Percentiles rank a stretch among this genome's conserved stretches.
Evolutionary conservation across 2,797 vertebrate genomes (phyloP).

Genomic region (Crenuchus spilurus): DNA sequence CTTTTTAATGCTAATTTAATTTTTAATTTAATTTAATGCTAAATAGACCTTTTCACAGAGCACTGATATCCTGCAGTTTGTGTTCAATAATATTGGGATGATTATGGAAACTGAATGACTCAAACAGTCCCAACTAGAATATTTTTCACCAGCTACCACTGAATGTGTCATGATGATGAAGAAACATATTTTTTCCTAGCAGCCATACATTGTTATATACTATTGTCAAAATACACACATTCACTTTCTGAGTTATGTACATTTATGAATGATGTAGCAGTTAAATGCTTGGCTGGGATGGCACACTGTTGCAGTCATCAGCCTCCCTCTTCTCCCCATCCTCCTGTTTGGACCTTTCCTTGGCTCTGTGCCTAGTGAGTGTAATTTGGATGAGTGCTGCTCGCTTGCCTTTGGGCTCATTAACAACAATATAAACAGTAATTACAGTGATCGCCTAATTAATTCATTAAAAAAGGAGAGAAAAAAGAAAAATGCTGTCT

Average conservation of each 20-base stretch:
- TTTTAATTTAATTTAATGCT: too few species aligned
- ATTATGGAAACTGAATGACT: too few species aligned
- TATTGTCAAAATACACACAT: too few species aligned
- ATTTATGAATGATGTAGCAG: slow-evolving; percentile 23
- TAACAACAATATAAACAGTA: slow-evolving; percentile 87
- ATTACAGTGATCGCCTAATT: slow-evolving; percentile 86
- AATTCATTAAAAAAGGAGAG: slow-evolving; percentile 74
- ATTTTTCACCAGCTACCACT: too few species aligned
- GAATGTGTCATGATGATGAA: too few species aligned
- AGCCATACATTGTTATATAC: too few species aligned
- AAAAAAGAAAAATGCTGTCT: slow-evolving; percentile 70
- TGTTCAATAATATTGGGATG: too few species aligned
- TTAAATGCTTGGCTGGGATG: slow-evolving; percentile 28
- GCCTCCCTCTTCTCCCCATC: slow-evolving; percentile 55
- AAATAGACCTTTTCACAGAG: too few species aligned
- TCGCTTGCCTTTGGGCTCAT: slow-evolving; percentile 85
- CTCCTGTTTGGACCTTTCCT: slow-evolving; percentile 72
- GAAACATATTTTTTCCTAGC: too few species aligned
- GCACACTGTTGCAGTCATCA: slow-evolving; percentile 60
- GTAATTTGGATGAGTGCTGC: slow-evolving; percentile 84
- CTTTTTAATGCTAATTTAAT: too few species aligned
- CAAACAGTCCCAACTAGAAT: too few species aligned
- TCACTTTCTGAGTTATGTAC: slow-evolving; percentile 9
- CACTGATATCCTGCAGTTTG: too few species aligned
- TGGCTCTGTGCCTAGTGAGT: slow-evolving; percentile 79